phyloP scores from a whole-genome alignment of 2,888 invertebrate genomes.

The Amphimallon solstitiale region DNA sequence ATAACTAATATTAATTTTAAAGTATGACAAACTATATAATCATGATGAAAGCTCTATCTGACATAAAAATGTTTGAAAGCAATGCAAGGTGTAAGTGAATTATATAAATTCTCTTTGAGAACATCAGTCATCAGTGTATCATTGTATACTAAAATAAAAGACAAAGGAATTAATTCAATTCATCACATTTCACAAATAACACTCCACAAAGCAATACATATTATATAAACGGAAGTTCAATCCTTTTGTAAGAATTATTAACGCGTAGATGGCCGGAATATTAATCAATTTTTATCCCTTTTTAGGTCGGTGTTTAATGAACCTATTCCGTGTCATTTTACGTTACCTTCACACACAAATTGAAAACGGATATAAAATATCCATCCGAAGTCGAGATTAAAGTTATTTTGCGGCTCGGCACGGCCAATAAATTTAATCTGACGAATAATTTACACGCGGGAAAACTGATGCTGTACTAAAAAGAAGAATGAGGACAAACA shows the following conservation, averaged over 20 bases:
- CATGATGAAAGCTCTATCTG: no score
- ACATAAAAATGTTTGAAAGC: no score
- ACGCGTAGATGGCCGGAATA: background rate
- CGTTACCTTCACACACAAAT: conserved; percentile 10
- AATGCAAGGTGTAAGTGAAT: no score
- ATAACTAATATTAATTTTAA: no score
- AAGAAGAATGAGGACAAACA: background rate
- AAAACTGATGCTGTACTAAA: conserved; percentile 10
- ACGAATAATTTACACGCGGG: conserved; percentile 17
- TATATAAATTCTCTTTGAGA: no score
- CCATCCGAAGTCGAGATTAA: conserved; percentile 14
- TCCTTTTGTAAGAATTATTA: background rate
- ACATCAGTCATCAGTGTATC: no score
- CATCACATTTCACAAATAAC: no score
- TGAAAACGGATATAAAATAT: conserved; percentile 16
- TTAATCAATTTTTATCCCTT: conserved; percentile 22
- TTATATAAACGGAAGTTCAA: background rate
- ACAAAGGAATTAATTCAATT: no score
- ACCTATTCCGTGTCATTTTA: conserved; percentile 10
- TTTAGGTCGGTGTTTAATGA: conserved; percentile 3
- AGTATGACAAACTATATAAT: no score
- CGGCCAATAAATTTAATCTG: conserved; percentile 26
- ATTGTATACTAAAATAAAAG: no score
- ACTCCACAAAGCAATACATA: background rate
- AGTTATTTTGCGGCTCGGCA: conserved; percentile 14